These are phyloP conservation scores for Solea solea DNA, from an alignment of 2,113 vertebrate genomes.

Conservation along the genomic window DNA sequence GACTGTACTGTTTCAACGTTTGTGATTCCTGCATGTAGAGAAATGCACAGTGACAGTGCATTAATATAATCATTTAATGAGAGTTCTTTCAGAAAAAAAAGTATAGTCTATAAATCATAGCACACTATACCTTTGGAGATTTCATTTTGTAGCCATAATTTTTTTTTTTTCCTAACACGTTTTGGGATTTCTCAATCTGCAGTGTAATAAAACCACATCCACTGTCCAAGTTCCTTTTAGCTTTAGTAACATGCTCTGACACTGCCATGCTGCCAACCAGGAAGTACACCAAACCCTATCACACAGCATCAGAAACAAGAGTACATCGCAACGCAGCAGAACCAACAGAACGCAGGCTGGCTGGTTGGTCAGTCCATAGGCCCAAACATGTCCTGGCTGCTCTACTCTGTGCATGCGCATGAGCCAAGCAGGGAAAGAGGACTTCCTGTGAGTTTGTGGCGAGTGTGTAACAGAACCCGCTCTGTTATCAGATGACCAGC, in stretches of 20 bases:
- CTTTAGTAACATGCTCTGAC: slow-evolving; percentile 50
- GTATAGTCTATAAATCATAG: neutral
- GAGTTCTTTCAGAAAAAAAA: neutral
- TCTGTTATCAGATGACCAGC: slow-evolving; percentile 87
- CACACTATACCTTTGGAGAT: neutral
- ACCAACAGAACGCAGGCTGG: slow-evolving; percentile 28
- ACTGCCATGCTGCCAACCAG: slow-evolving; percentile 56
- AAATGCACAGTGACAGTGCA: neutral
- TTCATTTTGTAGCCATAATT: slow-evolving; percentile 2
- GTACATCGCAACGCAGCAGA: slow-evolving; percentile 6
- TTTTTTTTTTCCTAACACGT: neutral
- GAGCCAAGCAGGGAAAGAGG: slow-evolving; percentile 61
- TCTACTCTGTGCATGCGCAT: slow-evolving; percentile 62
- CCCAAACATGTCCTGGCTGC: slow-evolving; percentile 27
- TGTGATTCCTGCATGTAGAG: neutral
- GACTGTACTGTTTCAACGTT: too few species aligned
- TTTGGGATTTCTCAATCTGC: slow-evolving; percentile 35
- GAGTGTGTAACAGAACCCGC: slow-evolving; percentile 84
- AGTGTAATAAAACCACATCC: slow-evolving; percentile 55
- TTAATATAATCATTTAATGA: neutral
- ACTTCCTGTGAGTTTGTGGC: slow-evolving; percentile 81
- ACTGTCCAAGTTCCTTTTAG: slow-evolving; percentile 50
- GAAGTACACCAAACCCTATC: slow-evolving; percentile 59
- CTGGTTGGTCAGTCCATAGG: slow-evolving; percentile 10
- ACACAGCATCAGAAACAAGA: slow-evolving; percentile 42